These are phyloP conservation scores for Macrobrachium rosenbergii DNA, from an alignment of 1,140 invertebrate genomes.

Conservation along the genomic window DNA sequence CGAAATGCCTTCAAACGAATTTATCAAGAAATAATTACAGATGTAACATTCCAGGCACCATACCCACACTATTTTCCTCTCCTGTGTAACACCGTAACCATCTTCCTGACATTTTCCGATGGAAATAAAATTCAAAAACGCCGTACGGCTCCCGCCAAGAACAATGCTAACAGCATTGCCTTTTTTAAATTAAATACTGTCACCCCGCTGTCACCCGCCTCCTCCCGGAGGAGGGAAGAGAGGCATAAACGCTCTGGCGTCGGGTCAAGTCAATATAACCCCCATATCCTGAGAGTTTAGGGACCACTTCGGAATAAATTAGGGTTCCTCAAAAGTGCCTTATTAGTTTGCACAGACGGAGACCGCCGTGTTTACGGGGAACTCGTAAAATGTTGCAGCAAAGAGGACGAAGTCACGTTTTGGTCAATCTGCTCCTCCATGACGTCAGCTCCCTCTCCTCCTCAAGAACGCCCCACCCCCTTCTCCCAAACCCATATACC, in stretches of 20 bases:
- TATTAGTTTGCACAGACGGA: conserved; percentile 38
- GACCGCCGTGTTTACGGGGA: conserved; percentile 30
- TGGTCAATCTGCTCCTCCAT: conserved; percentile 3
- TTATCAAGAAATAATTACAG: too few species aligned
- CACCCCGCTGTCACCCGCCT: too few species aligned
- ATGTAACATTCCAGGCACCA: too few species aligned
- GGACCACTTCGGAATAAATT: conserved; percentile 42
- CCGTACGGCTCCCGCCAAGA: too few species aligned
- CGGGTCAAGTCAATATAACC: conserved; percentile 50
- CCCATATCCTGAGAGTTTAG: conserved; percentile 20
- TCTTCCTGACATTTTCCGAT: too few species aligned
- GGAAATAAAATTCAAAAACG: too few species aligned
- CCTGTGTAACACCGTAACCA: too few species aligned
- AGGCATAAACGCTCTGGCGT: not conserved
- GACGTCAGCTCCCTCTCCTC: not conserved
- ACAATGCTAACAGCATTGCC: too few species aligned
- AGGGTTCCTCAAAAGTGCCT: conserved; percentile 22
- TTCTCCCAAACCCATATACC: too few species aligned
- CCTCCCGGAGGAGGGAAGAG: not conserved
- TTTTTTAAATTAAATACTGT: too few species aligned
- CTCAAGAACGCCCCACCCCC: not conserved
- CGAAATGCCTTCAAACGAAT: too few species aligned
- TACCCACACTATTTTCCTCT: too few species aligned
- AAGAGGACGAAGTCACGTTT: conserved; percentile 53
- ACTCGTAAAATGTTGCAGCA: conserved; percentile 45